phyloP scores from a whole-genome alignment of 2,113 vertebrate species.

The Uropsilus gracilis region DNA sequence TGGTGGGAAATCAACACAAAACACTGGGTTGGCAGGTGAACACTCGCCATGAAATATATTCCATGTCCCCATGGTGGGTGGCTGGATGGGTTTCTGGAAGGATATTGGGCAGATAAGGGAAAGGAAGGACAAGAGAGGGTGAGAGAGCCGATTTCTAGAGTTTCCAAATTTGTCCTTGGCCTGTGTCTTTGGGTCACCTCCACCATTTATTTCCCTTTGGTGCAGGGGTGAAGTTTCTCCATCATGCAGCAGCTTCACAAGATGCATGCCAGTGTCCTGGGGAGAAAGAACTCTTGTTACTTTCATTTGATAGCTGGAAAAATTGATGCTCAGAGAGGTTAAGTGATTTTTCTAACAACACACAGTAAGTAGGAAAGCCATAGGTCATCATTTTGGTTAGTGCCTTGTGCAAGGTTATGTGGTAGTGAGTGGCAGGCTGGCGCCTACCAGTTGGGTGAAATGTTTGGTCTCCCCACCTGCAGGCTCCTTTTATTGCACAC shows the following conservation, averaged over 20 bases:
- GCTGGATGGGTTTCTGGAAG: neutral
- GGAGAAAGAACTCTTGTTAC: neutral
- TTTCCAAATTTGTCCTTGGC: neutral
- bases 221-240: neutral
- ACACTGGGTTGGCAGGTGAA: neutral
- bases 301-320: neutral
- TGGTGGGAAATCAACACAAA: neutral
- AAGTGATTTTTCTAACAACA: neutral
- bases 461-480: neutral
- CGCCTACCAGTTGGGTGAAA: neutral
- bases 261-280: neutral
- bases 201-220: neutral
- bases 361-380: neutral
- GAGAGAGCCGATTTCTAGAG: neutral
- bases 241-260: too few relatives aligned
- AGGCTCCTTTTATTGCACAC: neutral
- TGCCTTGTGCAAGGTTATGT: neutral
- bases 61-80: neutral
- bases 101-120: neutral
- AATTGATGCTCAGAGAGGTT: neutral
- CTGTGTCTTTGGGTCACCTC: neutral
- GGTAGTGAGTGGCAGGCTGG: neutral
- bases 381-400: neutral
- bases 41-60: neutral
- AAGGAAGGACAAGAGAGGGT: neutral